Percentiles rank a stretch among this genome's conserved stretches.
These are phyloP conservation scores for Hemicordylus capensis DNA, from an alignment of 2,113 vertebrate genomes.

Conservation along the genomic window DNA sequence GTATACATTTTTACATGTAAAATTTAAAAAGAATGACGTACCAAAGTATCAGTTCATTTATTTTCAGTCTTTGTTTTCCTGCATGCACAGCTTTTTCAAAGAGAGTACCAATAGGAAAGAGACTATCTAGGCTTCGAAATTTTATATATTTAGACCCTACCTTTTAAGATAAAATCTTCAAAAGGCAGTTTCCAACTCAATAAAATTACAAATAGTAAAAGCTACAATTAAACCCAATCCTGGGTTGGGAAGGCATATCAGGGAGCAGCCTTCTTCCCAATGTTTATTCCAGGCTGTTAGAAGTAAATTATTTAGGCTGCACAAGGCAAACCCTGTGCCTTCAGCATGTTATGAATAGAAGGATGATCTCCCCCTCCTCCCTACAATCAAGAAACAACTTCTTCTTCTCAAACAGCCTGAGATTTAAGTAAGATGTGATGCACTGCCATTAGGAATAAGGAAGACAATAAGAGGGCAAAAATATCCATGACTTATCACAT, in stretches of 20 bases:
- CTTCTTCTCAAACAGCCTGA: neutral
- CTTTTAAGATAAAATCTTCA: no score
- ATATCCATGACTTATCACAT: neutral
- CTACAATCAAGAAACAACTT: neutral
- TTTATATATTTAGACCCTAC: no score
- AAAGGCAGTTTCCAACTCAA: no score
- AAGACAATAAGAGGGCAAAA: neutral
- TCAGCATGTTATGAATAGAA: neutral
- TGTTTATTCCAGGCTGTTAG: neutral
- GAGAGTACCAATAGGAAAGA: neutral
- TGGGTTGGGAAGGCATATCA: accelerated
- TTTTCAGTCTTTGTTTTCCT: neutral
- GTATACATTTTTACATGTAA: neutral
- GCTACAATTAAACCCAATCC: neutral
- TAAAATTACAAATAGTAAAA: no score
- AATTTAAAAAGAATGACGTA: neutral
- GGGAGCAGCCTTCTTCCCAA: neutral
- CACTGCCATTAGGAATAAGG: neutral
- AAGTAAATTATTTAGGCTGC: neutral
- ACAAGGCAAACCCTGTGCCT: neutral
- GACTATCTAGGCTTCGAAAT: neutral
- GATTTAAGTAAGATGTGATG: no score
- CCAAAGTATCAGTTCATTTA: neutral
- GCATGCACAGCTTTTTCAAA: neutral
- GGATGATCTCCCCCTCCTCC: neutral